Evolutionary conservation across 2,797 vertebrate genomes (phyloP).

Genomic region (Sebastiscus albofasciatus): DNA sequence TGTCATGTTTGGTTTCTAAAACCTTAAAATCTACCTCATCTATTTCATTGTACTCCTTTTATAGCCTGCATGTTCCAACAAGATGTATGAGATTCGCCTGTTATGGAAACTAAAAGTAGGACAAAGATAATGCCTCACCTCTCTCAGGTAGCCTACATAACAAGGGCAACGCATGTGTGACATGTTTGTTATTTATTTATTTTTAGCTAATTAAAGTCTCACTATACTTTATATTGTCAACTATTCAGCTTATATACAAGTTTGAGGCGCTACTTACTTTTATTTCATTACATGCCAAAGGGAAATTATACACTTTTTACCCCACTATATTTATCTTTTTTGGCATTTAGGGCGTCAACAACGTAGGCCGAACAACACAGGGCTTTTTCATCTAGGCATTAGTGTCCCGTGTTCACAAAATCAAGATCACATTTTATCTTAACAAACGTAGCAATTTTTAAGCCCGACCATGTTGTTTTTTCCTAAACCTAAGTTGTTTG

Average conservation of each 20-base stretch:
- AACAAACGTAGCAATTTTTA: too few relatives aligned
- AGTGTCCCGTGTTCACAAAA: too few relatives aligned
- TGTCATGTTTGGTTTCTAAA: neutral
- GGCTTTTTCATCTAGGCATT: too few relatives aligned
- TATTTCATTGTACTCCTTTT: constrained; percentile 16
- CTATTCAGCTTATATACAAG: neutral
- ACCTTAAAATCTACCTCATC: constrained; percentile 6
- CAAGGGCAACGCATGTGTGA: constrained; percentile 8
- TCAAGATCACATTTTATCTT: too few relatives aligned
- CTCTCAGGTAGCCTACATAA: constrained; percentile 18
- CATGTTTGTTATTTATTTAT: constrained; percentile 9
- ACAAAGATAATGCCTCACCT: constrained; percentile 38
- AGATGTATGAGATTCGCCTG: constrained; percentile 32
- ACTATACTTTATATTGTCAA: neutral
- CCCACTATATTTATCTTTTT: neutral
- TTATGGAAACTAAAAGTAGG: constrained; percentile 50
- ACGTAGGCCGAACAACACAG: neutral
- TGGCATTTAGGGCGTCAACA: neutral
- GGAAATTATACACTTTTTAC: neutral
- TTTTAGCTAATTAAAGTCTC: constrained; percentile 24
- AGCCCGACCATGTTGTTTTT: too few relatives aligned
- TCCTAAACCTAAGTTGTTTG: too few relatives aligned
- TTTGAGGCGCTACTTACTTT: neutral
- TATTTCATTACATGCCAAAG: neutral
- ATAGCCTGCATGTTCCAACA: constrained; percentile 8